phyloP scores from a whole-genome alignment of 2,113 vertebrate species.

The Carettochelys insculpta region DNA sequence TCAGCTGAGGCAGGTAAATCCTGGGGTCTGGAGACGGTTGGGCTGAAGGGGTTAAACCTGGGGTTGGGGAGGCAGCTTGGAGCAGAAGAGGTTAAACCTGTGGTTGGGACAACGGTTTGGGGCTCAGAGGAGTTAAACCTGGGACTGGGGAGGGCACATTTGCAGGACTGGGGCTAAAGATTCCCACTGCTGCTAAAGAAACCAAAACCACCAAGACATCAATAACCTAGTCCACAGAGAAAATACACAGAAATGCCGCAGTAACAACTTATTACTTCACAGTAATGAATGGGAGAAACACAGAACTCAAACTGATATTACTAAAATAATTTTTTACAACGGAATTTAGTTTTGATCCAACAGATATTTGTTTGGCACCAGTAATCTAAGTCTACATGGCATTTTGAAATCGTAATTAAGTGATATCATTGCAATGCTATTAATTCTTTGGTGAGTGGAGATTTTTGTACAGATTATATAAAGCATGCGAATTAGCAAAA shows the following conservation, averaged over 20 bases:
- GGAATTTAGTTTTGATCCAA: not conserved
- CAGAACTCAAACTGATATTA: not conserved
- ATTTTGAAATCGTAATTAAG: not conserved
- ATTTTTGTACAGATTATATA: not conserved
- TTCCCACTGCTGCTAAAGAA: slow-evolving; percentile 90
- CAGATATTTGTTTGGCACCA: not conserved
- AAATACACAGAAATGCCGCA: not conserved
- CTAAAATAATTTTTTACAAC: not conserved
- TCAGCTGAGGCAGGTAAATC: too few relatives aligned
- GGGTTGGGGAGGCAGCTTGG: too few relatives aligned
- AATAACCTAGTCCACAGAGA: not conserved
- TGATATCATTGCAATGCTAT: accelerated
- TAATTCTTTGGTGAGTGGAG: not conserved
- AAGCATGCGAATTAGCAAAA: accelerated
- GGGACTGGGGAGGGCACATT: too few relatives aligned
- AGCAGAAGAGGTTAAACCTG: too few relatives aligned
- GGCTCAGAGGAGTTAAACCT: too few relatives aligned
- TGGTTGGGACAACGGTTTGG: too few relatives aligned
- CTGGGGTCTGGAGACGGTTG: too few relatives aligned
- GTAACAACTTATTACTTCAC: not conserved
- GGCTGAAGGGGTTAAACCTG: too few relatives aligned
- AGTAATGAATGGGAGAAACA: not conserved
- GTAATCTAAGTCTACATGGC: not conserved
- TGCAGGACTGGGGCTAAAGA: too few relatives aligned
- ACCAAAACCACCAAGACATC: slow-evolving; percentile 46